Conservation (phyloP, 2,113 vertebrate genomes). For the Lampris incognitus region DNA sequence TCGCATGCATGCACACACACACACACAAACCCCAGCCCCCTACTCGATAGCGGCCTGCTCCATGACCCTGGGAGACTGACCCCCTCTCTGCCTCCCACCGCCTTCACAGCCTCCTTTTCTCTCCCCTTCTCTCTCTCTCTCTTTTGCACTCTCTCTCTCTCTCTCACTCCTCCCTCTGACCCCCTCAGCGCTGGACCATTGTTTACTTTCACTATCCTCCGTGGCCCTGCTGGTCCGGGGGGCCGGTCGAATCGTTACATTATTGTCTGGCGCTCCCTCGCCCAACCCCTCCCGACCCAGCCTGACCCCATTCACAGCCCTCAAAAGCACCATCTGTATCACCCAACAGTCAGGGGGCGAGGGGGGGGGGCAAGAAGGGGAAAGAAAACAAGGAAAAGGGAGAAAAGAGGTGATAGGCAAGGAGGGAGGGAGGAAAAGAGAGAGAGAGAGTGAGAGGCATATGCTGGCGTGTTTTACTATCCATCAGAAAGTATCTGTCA, state of each 20-base stretch:
- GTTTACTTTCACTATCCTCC: slow-evolving; percentile 84
- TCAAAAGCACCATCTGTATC: slow-evolving; percentile 87
- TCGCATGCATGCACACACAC: slow-evolving; percentile 15
- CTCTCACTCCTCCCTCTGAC: slow-evolving; percentile 72
- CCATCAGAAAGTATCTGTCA: slow-evolving; percentile 76
- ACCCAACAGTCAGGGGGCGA: slow-evolving; percentile 82
- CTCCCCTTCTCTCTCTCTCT: slow-evolving; percentile 38
- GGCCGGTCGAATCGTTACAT: slow-evolving; percentile 78
- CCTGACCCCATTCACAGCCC: slow-evolving; percentile 82
- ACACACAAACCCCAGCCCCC: slow-evolving; percentile 29
- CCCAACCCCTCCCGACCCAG: slow-evolving; percentile 73
- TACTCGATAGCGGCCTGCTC: slow-evolving; percentile 43
- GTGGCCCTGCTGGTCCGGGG: slow-evolving; percentile 75
- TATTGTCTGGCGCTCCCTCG: slow-evolving; percentile 84
- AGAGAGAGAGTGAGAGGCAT: slow-evolving; percentile 56
- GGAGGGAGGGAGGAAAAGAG: slow-evolving; percentile 66
- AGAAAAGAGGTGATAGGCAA: slow-evolving; percentile 33
- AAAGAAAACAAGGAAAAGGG: slow-evolving; percentile 19
- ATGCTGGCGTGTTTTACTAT: slow-evolving; percentile 69
- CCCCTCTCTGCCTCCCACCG: slow-evolving; percentile 10
- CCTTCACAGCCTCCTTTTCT: slow-evolving; percentile 1
- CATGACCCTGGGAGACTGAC: slow-evolving; percentile 71
- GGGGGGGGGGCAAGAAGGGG: slow-evolving; percentile 61
- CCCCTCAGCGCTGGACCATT: slow-evolving; percentile 74
- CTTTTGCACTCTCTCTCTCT: background rate